Conservation (phyloP, 2,113 vertebrate species). For the Mirounga angustirostris region DNA sequence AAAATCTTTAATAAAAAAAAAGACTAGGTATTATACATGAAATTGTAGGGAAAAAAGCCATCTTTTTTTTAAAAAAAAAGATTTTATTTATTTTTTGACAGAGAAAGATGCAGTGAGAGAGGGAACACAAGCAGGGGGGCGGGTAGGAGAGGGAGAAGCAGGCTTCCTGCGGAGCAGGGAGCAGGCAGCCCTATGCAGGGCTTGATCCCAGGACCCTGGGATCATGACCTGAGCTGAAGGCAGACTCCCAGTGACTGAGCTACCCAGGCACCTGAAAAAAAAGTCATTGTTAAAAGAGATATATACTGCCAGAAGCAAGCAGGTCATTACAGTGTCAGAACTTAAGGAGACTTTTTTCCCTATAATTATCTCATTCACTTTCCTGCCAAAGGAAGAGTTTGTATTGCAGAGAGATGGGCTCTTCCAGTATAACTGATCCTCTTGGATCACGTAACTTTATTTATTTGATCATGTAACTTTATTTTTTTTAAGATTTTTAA, state of each 20-base stretch:
- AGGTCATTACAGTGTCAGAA: neutral
- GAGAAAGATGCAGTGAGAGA: too few species aligned
- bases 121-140: too few species aligned
- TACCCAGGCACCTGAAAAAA: neutral
- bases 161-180: too few species aligned
- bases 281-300: neutral
- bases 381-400: conserved; percentile 37
- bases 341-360: neutral
- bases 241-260: too few species aligned
- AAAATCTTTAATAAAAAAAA: too few species aligned
- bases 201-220: too few species aligned
- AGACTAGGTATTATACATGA: neutral
- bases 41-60: neutral
- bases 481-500: too few species aligned
- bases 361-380: neutral
- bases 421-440: neutral
- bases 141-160: too few species aligned
- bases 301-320: neutral
- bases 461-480: neutral
- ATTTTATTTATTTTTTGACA: too few species aligned
- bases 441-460: neutral
- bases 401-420: conserved; percentile 18
- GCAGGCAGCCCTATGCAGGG: too few species aligned
- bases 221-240: too few species aligned
- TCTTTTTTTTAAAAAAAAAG: too few species aligned